Conservation (phyloP, 2,888 invertebrate genomes). For the Andrena dorsata region DNA sequence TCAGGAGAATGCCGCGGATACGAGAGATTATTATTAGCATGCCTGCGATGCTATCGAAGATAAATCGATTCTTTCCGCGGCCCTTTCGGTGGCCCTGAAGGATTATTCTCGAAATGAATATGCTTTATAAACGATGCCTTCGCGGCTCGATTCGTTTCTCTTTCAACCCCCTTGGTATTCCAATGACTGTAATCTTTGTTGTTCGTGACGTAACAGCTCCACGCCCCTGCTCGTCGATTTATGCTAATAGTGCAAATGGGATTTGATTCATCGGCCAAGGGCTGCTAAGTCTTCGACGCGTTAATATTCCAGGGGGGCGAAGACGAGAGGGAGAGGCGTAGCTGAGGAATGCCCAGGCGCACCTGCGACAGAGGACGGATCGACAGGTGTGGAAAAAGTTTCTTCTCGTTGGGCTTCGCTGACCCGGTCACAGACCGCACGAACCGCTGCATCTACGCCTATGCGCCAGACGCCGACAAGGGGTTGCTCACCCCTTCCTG, state of each 20-base stretch:
- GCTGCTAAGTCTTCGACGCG: neutral
- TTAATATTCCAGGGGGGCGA: constrained; percentile 25
- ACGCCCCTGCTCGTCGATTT: no score
- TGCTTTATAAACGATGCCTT: no score
- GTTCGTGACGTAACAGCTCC: no score
- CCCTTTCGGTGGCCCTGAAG: neutral
- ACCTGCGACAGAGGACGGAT: constrained; percentile 60
- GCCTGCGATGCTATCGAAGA: neutral
- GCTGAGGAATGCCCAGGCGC: constrained; percentile 43
- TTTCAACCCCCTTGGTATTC: no score
- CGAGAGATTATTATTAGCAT: constrained; percentile 6
- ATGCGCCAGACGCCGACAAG: constrained; percentile 79
- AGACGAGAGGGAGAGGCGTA: neutral
- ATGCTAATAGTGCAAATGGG: no score
- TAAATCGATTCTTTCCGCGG: no score
- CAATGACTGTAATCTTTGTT: no score
- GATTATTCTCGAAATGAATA: neutral
- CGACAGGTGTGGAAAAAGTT: constrained; percentile 74
- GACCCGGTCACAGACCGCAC: constrained; percentile 75
- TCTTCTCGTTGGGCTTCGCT: constrained; percentile 68
- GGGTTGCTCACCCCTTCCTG: constrained; percentile 82
- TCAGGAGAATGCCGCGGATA: neutral
- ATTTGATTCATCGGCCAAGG: neutral
- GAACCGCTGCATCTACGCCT: constrained; percentile 76
- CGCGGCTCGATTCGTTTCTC: no score